These are phyloP conservation scores for Scolopax bukidnonensis DNA, from an alignment of 2,797 vertebrate species.

Conservation along the genomic window DNA sequence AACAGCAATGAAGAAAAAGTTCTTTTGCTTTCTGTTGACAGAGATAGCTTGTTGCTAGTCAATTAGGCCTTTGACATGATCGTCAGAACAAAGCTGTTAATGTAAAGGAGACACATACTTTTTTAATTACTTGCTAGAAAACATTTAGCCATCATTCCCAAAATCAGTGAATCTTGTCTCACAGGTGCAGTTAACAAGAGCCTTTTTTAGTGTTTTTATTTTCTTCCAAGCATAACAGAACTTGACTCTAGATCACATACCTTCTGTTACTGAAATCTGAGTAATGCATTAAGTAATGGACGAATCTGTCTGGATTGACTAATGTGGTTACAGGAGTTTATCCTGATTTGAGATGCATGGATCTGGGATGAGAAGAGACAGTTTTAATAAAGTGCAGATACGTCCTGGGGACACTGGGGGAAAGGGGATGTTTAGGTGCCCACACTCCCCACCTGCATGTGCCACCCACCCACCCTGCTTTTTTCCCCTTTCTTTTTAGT, in stretches of 20 bases:
- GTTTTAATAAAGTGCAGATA: slow-evolving; percentile 23
- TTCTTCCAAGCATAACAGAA: slow-evolving; percentile 74
- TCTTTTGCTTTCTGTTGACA: slow-evolving; percentile 61
- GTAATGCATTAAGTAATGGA: slow-evolving; percentile 77
- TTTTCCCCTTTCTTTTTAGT: background rate
- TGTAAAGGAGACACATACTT: background rate
- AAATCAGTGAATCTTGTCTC: slow-evolving; percentile 67
- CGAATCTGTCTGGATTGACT: slow-evolving; percentile 58
- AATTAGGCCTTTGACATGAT: slow-evolving; percentile 51
- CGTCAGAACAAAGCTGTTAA: slow-evolving; percentile 29
- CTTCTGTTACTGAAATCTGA: slow-evolving; percentile 70
- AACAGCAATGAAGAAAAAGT: slow-evolving; percentile 43
- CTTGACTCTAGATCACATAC: slow-evolving; percentile 71
- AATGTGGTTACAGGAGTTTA: slow-evolving; percentile 51
- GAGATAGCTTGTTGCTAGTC: slow-evolving; percentile 53
- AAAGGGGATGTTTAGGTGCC: background rate
- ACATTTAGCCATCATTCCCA: slow-evolving; percentile 41
- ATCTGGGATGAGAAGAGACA: slow-evolving; percentile 32
- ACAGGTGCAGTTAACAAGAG: slow-evolving; percentile 68
- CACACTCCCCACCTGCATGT: background rate
- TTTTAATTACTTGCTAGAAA: slow-evolving; percentile 60
- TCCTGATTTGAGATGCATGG: slow-evolving; percentile 45
- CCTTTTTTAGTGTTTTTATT: slow-evolving; percentile 71
- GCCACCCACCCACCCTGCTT: background rate
- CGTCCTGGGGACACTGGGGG: background rate